Evolutionary conservation across 2,888 invertebrate genomes (phyloP), one percentile per base, ranked within the genome.

Genomic region (Melangyna quadrimaculata): DNA sequence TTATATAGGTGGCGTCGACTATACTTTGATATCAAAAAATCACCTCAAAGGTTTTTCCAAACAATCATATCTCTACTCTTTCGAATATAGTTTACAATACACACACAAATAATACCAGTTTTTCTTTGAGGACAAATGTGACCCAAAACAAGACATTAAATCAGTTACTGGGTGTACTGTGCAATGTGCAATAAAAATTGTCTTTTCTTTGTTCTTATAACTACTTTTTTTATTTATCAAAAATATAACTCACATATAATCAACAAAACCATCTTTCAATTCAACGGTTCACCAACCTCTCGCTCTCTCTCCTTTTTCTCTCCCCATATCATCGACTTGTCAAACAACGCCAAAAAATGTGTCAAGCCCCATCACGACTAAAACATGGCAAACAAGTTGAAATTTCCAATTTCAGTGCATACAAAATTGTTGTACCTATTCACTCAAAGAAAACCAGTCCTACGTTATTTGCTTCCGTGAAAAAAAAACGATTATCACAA

Each of bases 251-350:
- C 2, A 65, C 12, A 22, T 10, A 17, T 27, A 19, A 32, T 22
- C 27, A 48, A 67, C 19, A 67, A 48, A 67, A 67, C 32, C 22
- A 12, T 19, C 19, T 27, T 17, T 19, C 43, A 27, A 40, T 40
- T 27, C 53, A 35, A 22, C 48, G 65, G 84, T 80, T 84, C 84
- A 80, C 43, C 75, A 84, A 84, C 83, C 83, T 78, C 37, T 75
- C 27, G 0, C 29, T 19, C 19, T 29, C 17, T 6, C 12, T 7
- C 24, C 24, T 19, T 19, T 6, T 32, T n/a, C 71, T 75, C 37
- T 70, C 27, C n/a, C 24, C 0, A 9, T 7, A 8, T 40, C n/a
- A 8, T 40, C n/a, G 17, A 48, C 67, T 24, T 37, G 24, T 51
- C 57, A 78, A 22, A 61, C 51, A 22, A 19, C 59, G 78, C 65